These are phyloP conservation scores for Tenodera sinensis DNA, from an alignment of 2,888 invertebrate genomes.

Conservation along the genomic window DNA sequence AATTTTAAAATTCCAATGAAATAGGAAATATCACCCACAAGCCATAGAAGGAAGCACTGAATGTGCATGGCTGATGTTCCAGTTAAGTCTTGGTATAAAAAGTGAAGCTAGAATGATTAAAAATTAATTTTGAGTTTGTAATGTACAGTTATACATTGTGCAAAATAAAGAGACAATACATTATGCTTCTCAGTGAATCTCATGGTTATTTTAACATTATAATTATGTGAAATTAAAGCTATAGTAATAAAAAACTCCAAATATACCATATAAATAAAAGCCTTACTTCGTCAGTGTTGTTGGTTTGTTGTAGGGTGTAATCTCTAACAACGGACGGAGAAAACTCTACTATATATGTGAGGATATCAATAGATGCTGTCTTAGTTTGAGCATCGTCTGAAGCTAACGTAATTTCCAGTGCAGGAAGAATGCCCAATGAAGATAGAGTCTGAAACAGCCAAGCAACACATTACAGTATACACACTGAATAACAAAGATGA, in stretches of 20 bases:
- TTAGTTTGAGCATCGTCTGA: conserved; percentile 93
- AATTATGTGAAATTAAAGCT: too few species aligned
- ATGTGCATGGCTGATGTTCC: too few species aligned
- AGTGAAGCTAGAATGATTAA: too few species aligned
- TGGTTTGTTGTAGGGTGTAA: conserved; percentile 85
- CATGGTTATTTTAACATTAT: background rate
- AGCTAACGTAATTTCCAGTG: conserved; percentile 84
- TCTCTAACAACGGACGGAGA: conserved; percentile 96
- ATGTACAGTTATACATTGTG: too few species aligned
- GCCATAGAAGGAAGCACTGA: too few species aligned
- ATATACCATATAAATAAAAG: background rate
- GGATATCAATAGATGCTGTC: conserved; percentile 95
- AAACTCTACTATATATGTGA: conserved; percentile 97
- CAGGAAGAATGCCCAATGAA: conserved; percentile 81
- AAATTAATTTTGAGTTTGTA: too few species aligned
- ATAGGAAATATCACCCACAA: too few species aligned
- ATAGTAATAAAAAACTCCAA: too few species aligned
- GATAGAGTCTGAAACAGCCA: conserved; percentile 62
- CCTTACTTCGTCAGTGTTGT: conserved; percentile 81
- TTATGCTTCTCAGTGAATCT: too few species aligned
- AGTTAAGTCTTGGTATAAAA: too few species aligned
- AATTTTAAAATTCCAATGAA: too few species aligned
- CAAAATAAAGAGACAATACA: too few species aligned
- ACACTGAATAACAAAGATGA: background rate
- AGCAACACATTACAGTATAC: background rate